Evolutionary conservation across 92 coral and sea anemone species (phyloP), one percentile per base, ranked within the genome.

Genomic region (Epizoanthus rinbou): DNA sequence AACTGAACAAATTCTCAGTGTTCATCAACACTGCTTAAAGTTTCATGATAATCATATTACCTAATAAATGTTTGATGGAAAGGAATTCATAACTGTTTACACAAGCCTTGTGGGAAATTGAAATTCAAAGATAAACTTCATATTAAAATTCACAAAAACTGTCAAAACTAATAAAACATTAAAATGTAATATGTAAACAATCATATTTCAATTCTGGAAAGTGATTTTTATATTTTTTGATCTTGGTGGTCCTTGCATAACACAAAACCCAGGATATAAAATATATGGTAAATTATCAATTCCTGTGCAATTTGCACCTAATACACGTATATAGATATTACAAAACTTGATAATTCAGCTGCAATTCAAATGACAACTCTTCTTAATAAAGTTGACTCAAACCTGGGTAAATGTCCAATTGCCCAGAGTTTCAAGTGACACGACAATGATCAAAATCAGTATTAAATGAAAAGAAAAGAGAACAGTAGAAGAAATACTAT

Each of bases 1-100:
- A 78, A 78, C 82, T 43, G 71, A 78, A 33, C 22, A 37, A 78
- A 19, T 41, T 19, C 52, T 21, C 23, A 22, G 82, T 25, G 18
- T 59, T 23, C 71, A 33, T 65, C 71, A 15, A 67, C 59, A 23
- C 15, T 37, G 71, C 33, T 33, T 62, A 3, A 13, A 11, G 45
- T 56, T 67, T 33, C 50, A 24, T 33, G 47, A 41, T 22, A 11
- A 5, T 16, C 7, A 19, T 41, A 31, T 67, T 67, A 19, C 72
- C 50, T 43, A 25, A 28, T 25, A 28, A 6, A 67, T 33, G 69
- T 62, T 57, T 75, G 67, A 64, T 57, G 67, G 60, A 75, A 75
- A 75, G 43, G 35, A 74, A n/a, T 23, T 24, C 47, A 31, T 23
- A 47, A 2, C 35, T 71, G 58, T 25, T 54, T 58, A 6, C 43